These are phyloP conservation scores for Drosophila rufa DNA, from an alignment of 1,140 invertebrate genomes.

Conservation along the genomic window DNA sequence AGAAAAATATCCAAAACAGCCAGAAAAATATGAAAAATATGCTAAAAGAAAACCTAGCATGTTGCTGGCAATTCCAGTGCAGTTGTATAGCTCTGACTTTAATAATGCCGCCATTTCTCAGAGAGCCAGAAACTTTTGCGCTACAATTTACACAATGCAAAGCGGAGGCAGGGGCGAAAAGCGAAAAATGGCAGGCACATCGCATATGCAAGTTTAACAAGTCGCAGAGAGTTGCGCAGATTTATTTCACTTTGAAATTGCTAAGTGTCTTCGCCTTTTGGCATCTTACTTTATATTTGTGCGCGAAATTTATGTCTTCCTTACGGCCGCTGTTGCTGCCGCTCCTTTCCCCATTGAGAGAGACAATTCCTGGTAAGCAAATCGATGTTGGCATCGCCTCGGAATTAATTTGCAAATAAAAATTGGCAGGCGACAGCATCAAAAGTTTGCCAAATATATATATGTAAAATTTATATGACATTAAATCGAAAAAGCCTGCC, in stretches of 20 bases:
- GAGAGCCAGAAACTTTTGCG: constrained; percentile 44
- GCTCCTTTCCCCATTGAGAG: constrained; percentile 11
- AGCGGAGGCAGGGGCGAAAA: neutral
- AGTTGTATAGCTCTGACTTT: constrained; percentile 34
- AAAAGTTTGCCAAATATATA: constrained; percentile 39
- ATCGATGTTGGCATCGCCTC: constrained; percentile 63
- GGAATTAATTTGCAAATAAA: constrained; percentile 73
- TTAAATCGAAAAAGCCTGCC: constrained; percentile 6
- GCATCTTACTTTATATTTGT: constrained; percentile 58
- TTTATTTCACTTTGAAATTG: constrained; percentile 79
- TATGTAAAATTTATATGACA: neutral
- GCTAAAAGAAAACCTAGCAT: constrained; percentile 4
- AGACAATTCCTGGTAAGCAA: constrained; percentile 16
- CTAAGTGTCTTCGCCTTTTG: constrained; percentile 61
- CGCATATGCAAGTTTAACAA: constrained; percentile 50
- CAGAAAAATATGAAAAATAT: neutral
- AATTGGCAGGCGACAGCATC: constrained; percentile 48
- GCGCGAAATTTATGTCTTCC: constrained; percentile 52
- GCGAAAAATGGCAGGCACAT: constrained; percentile 12
- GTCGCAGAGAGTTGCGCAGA: constrained; percentile 28
- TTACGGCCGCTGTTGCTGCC: constrained; percentile 10
- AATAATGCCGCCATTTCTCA: constrained; percentile 74
- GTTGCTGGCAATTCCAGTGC: constrained; percentile 31
- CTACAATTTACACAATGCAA: constrained; percentile 71
- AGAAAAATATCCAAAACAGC: constrained; percentile 3